phyloP scores from a whole-genome alignment of 2,888 invertebrate genomes.

The Campopleginae sp. region DNA sequence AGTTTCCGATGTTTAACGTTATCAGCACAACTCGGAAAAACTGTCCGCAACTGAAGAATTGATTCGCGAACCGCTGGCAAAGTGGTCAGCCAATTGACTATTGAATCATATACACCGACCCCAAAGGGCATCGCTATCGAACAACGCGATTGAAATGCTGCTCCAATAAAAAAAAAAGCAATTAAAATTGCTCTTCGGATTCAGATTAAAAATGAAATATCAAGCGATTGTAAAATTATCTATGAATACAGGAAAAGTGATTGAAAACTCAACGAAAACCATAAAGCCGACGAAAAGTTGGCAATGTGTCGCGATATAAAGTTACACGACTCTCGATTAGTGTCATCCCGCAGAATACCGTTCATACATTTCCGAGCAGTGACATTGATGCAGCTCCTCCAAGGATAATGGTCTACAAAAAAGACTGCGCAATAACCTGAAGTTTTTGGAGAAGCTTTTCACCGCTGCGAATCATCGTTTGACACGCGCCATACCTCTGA shows the following conservation, averaged over 20 bases:
- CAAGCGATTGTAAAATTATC: background rate
- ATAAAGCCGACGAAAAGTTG: background rate
- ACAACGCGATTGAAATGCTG: too few species aligned
- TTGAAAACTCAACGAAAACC: background rate
- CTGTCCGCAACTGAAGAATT: too few species aligned
- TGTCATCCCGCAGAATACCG: background rate
- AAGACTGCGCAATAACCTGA: background rate
- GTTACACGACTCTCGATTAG: background rate
- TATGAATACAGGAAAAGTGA: background rate
- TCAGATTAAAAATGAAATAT: too few species aligned
- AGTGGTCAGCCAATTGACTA: too few species aligned
- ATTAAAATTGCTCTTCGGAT: too few species aligned
- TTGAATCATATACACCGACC: too few species aligned
- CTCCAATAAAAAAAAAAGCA: too few species aligned
- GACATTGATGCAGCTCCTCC: background rate
- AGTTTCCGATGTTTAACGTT: too few species aligned
- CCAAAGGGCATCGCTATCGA: too few species aligned
- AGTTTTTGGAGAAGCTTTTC: conserved; percentile 3
- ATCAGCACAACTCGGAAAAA: too few species aligned
- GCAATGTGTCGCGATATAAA: background rate
- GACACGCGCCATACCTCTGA: background rate
- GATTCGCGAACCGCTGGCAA: too few species aligned
- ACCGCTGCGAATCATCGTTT: conserved; percentile 6
- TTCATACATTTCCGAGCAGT: background rate
- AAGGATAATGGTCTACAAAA: background rate